phyloP scores from a whole-genome alignment of 1,140 invertebrate species.

The Apis dorsata region DNA sequence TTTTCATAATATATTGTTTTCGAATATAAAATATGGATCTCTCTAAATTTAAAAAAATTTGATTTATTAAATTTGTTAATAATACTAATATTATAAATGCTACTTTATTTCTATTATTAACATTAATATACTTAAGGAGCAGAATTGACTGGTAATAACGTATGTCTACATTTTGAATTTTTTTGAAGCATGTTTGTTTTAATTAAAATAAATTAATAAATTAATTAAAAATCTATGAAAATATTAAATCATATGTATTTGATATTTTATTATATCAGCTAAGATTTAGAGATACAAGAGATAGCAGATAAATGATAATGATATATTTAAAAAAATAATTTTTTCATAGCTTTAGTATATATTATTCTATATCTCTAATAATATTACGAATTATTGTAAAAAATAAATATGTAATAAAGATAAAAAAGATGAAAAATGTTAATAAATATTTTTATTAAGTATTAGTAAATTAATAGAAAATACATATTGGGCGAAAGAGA shows the following conservation, averaged over 20 bases:
- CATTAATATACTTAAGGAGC: not conserved
- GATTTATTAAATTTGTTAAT: not conserved
- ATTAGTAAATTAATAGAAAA: slow-evolving; percentile 35
- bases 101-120: not conserved
- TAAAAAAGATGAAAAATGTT: not conserved
- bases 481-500: slow-evolving; percentile 14
- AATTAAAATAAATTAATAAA: no score
- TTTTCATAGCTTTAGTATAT: no score
- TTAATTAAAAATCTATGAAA: not conserved
- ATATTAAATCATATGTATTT: not conserved
- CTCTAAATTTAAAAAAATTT: not conserved
- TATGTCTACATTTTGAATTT: not conserved
- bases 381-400: no score
- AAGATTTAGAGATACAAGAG: not conserved
- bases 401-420: no score
- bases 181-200: not conserved
- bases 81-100: not conserved
- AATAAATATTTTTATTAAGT: not conserved
- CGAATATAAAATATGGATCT: not conserved
- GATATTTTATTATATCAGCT: not conserved
- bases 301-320: not conserved
- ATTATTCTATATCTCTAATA: no score
- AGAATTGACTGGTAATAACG: not conserved
- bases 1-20: not conserved
- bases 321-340: no score